Percentiles rank a stretch among this genome's conserved stretches.
phyloP scores from a whole-genome alignment of 2,113 vertebrate species.

The Benthochromis sp. region DNA sequence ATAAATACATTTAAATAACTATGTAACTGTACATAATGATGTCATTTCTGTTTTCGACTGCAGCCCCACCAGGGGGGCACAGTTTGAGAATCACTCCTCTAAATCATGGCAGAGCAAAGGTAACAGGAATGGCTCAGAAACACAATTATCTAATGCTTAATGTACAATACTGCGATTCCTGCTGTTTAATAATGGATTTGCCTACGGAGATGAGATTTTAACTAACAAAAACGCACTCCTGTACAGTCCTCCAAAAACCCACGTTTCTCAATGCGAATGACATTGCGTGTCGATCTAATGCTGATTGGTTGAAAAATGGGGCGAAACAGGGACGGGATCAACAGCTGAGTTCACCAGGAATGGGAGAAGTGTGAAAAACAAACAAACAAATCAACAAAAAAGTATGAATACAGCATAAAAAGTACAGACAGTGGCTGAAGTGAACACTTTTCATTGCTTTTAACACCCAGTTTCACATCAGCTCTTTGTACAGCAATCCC shows the following conservation, averaged over 20 bases:
- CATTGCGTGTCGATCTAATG: fast-evolving
- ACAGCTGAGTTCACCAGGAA: neutral
- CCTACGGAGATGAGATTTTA: neutral
- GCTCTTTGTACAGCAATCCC: fast-evolving
- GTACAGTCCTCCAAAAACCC: neutral
- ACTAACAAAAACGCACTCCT: neutral
- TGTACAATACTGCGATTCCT: neutral
- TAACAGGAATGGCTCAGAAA: neutral
- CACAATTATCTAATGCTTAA: neutral
- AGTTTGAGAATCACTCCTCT: neutral
- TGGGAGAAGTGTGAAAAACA: neutral
- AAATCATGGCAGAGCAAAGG: neutral
- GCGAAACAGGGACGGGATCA: fast-evolving
- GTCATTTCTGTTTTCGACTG: neutral
- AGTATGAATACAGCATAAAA: fast-evolving
- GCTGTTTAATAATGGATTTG: neutral
- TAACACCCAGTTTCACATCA: neutral
- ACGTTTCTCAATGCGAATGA: fast-evolving
- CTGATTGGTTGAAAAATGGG: neutral
- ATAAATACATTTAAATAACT: neutral
- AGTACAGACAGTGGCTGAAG: neutral
- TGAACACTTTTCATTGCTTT: neutral
- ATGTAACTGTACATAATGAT: neutral
- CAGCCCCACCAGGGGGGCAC: fast-evolving
- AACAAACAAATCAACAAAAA: neutral